Percentiles rank a stretch among this genome's conserved stretches.
Evolutionary conservation across 2,888 invertebrate genomes (phyloP).

Genomic region (Oscheius sp.): DNA sequence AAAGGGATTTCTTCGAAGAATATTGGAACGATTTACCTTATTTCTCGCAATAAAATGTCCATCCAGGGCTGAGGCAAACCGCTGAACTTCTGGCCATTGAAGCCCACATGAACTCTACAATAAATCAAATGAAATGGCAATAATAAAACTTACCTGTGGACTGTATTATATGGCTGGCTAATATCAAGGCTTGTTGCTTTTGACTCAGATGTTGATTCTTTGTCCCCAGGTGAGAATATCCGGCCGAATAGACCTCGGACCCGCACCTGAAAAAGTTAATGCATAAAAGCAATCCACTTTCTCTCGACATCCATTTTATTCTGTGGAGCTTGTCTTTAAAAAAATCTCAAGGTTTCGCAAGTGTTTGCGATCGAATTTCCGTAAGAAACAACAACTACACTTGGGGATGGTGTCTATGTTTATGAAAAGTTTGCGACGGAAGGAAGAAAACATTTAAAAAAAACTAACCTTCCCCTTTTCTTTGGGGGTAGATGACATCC

Average conservation of each 20-base stretch:
- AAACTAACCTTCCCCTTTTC: conserved; percentile 12
- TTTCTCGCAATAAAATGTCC: conserved; percentile 63
- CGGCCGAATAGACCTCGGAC: conserved; percentile 54
- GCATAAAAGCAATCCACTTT: not conserved
- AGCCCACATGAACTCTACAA: conserved; percentile 62
- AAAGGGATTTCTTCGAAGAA: conserved; percentile 31
- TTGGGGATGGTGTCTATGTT: not conserved
- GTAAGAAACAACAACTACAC: no score
- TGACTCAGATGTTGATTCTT: conserved; percentile 35
- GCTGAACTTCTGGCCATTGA: conserved; percentile 68
- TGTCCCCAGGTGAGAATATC: conserved; percentile 55
- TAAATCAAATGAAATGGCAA: not conserved
- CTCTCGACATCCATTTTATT: not conserved
- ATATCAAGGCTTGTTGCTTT: conserved; percentile 59
- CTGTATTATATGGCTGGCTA: conserved; percentile 66
- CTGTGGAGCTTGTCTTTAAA: not conserved
- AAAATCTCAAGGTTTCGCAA: not conserved
- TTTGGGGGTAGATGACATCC: conserved; percentile 15
- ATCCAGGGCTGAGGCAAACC: conserved; percentile 69
- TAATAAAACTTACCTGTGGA: conserved; percentile 46
- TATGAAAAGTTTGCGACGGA: not conserved
- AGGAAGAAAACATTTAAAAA: not conserved
- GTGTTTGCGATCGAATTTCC: no score
- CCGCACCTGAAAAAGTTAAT: conserved; percentile 44
- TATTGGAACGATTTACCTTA: conserved; percentile 56